phyloP scores from a whole-genome alignment of 2,888 invertebrate genomes.

The Amblyjoppa proteus region DNA sequence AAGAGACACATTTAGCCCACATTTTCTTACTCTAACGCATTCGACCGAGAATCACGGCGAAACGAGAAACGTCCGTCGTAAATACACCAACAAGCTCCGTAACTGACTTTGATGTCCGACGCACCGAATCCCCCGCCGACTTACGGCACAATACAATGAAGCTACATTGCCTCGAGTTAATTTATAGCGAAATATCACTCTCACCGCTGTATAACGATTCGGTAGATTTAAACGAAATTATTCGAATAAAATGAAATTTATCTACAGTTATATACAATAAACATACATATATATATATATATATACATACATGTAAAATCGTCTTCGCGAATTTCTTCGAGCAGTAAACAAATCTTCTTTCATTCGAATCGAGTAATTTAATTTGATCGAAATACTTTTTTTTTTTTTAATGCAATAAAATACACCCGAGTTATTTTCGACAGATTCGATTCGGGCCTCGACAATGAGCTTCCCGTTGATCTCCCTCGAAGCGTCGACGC shows the following conservation, averaged over 20 bases:
- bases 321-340: neutral
- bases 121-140: neutral
- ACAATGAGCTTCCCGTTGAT: neutral
- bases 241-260: neutral
- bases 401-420: neutral
- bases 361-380: neutral
- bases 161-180: neutral
- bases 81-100: conserved; percentile 23
- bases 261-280: neutral
- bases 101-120: conserved; percentile 14
- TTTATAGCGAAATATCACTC: neutral
- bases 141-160: neutral
- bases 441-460: neutral
- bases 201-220: neutral
- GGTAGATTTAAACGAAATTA: neutral
- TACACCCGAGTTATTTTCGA: neutral
- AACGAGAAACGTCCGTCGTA: conserved; percentile 32
- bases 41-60: conserved; percentile 29
- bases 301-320: too few species aligned
- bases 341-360: neutral
- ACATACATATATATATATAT: neutral
- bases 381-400: neutral
- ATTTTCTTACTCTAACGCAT: conserved; percentile 77
- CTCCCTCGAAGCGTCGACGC: neutral
- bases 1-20: conserved; percentile 83